These are phyloP conservation scores for Asarcornis scutulata DNA, from an alignment of 2,113 vertebrate species.

Conservation along the genomic window DNA sequence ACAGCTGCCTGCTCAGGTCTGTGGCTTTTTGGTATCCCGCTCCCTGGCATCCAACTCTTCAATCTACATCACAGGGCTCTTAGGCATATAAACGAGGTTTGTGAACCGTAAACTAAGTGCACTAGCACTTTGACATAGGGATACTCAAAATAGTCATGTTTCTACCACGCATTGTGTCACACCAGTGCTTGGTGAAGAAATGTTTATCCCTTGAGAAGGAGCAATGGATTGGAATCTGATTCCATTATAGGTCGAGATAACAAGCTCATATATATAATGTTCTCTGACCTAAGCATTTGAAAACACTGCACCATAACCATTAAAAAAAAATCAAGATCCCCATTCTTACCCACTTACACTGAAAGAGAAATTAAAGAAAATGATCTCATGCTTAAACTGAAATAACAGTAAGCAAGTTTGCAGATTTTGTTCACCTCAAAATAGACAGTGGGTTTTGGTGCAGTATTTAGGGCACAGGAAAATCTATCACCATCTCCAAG, in stretches of 20 bases:
- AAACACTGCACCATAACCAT: neutral
- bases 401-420: neutral
- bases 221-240: too few species aligned
- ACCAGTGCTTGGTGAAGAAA: neutral
- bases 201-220: neutral
- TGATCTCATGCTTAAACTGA: neutral
- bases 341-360: neutral
- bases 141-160: neutral
- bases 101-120: neutral
- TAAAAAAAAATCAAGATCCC: neutral
- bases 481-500: neutral
- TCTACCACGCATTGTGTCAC: neutral
- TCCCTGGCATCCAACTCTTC: neutral
- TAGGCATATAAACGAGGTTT: neutral
- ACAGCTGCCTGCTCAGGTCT: neutral
- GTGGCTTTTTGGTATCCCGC: neutral
- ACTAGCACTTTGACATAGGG: neutral
- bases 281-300: neutral
- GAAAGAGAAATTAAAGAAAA: neutral
- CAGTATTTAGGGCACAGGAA: neutral
- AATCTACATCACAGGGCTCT: neutral
- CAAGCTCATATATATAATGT: neutral
- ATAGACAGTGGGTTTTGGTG: neutral
- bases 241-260: neutral
- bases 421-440: neutral